A percentile compares a stretch with the other conserved stretches of the same genome.
These are phyloP conservation scores for Acholoe squamosa DNA, from an alignment of 2,888 invertebrate genomes.

Conservation along the genomic window DNA sequence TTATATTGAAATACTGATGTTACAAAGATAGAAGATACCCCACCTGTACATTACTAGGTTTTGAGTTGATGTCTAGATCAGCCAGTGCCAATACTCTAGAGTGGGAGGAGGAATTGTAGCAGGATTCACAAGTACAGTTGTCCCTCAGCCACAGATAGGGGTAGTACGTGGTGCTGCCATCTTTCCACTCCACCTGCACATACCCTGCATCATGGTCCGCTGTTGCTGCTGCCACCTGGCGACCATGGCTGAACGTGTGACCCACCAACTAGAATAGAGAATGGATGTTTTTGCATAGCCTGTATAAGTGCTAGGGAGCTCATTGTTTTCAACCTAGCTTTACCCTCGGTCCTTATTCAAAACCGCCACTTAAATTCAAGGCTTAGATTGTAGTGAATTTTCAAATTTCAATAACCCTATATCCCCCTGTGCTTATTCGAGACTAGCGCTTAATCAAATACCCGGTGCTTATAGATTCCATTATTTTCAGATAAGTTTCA, in stretches of 20 bases:
- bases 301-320: no score
- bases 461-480: no score
- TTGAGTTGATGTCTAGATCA: not conserved
- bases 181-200: not conserved
- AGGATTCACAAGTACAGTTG: not conserved
- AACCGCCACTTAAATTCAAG: no score
- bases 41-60: not conserved
- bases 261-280: not conserved
- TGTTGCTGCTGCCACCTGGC: conserved; percentile 2
- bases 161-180: not conserved
- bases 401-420: no score
- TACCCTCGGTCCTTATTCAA: no score
- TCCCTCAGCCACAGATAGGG: conserved; percentile 35
- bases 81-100: not conserved
- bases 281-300: no score
- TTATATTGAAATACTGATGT: not conserved
- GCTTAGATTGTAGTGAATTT: no score
- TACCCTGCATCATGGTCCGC: not conserved
- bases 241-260: not conserved
- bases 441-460: no score
- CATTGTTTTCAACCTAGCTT: no score
- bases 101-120: not conserved
- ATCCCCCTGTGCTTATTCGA: no score
- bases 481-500: no score
- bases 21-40: not conserved